Conservation (phyloP, 2,113 vertebrate species). For the Epinephelus lanceolatus region DNA sequence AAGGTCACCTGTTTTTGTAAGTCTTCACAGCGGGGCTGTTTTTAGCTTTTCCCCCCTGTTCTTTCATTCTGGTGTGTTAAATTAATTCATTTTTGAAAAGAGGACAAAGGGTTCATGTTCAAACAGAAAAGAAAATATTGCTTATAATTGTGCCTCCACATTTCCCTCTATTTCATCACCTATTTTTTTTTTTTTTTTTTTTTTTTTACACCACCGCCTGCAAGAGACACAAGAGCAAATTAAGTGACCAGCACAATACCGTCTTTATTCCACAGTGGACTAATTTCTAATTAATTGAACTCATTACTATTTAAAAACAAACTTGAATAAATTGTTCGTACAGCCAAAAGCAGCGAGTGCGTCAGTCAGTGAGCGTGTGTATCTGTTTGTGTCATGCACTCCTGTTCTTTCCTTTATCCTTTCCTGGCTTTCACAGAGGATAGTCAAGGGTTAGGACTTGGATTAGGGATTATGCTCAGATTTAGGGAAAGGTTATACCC, state of each 20-base stretch:
- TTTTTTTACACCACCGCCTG: background rate
- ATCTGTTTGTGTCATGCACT: background rate
- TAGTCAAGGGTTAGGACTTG: background rate
- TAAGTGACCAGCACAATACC: background rate
- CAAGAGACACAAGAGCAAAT: conserved; percentile 15
- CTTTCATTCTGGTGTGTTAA: conserved; percentile 5
- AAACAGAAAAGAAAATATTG: conserved; percentile 10
- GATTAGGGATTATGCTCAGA: background rate
- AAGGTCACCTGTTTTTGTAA: conserved; percentile 10
- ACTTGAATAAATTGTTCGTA: background rate
- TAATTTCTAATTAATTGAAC: conserved; percentile 6
- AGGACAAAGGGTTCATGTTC: conserved; percentile 13
- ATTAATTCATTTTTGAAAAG: conserved; percentile 5
- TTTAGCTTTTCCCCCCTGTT: background rate
- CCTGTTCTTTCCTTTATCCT: background rate
- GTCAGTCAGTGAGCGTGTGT: background rate
- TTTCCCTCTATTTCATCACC: background rate
- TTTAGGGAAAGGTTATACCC: background rate
- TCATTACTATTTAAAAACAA: background rate
- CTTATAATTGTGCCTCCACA: background rate
- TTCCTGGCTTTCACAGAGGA: background rate
- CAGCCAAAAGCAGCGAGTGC: background rate
- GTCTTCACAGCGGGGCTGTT: conserved; percentile 1
- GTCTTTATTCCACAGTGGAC: background rate
- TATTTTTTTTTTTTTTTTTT: too few relatives aligned